Conservation (phyloP, 2,797 vertebrate species). For the Gymnoscopelus microlampas region DNA sequence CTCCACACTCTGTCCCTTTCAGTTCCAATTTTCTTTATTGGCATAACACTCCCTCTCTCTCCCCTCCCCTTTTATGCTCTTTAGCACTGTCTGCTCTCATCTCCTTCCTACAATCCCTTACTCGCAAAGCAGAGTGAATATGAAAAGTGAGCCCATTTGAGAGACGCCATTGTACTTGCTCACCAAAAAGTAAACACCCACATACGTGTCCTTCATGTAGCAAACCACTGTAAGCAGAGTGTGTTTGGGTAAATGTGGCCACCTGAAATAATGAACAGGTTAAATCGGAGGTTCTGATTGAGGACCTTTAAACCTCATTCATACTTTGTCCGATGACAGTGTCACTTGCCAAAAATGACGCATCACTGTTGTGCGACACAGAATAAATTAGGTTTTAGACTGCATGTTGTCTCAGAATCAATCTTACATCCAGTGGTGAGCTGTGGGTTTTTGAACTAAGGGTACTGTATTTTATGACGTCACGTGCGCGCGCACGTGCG, state of each 20-base stretch:
- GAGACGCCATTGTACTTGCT: not conserved
- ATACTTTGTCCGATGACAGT: no score
- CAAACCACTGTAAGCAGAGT: not conserved
- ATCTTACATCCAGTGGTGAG: conserved; percentile 25
- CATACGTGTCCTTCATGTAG: not conserved
- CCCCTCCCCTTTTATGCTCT: conserved; percentile 4
- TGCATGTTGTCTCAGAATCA: conserved; percentile 28
- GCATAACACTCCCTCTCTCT: conserved; percentile 1
- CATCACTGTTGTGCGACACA: no score
- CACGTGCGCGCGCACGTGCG: no score
- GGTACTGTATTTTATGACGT: no score
- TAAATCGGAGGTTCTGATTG: not conserved
- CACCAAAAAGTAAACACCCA: no score
- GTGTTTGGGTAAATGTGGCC: not conserved
- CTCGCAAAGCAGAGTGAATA: not conserved
- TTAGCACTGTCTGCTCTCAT: conserved; percentile 13
- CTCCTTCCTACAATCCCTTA: conserved; percentile 1
- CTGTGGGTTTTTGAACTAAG: no score
- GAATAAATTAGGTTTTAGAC: not conserved
- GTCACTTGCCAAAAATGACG: no score
- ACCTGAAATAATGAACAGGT: conserved; percentile 7
- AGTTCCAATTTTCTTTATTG: conserved; percentile 44
- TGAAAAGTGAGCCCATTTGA: not conserved
- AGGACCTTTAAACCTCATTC: no score
- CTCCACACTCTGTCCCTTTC: conserved; percentile 43